Conservation (phyloP, 2,113 vertebrate species). For the Micromys minutus region DNA sequence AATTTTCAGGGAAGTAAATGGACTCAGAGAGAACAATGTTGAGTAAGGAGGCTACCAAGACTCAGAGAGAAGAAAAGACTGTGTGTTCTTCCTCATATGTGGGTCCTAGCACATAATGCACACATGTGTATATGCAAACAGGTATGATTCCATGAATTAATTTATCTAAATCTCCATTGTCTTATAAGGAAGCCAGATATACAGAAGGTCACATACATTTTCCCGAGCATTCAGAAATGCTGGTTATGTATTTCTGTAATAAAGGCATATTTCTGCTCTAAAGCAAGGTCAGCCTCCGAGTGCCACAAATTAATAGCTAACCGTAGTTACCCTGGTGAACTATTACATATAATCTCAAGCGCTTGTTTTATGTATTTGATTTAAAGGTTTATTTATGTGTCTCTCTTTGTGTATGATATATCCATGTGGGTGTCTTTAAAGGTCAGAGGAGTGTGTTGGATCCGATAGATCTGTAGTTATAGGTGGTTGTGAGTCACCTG, state of each 20-base stretch:
- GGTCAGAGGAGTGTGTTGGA: neutral
- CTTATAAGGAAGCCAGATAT: neutral
- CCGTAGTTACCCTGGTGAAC: neutral
- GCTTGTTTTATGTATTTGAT: neutral
- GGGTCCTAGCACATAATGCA: neutral
- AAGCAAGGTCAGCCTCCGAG: neutral
- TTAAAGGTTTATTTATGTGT: neutral
- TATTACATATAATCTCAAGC: no score
- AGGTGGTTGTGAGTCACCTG: neutral
- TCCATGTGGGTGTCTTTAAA: neutral
- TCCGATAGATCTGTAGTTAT: neutral
- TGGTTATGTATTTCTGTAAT: neutral
- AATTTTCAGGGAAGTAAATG: neutral
- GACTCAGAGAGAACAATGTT: neutral
- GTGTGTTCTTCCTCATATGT: neutral
- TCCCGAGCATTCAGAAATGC: neutral
- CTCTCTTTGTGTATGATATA: neutral
- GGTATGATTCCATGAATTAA: neutral
- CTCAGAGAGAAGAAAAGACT: no score
- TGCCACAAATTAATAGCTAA: neutral
- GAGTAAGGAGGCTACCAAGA: neutral
- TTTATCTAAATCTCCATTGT: neutral
- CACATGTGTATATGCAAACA: neutral
- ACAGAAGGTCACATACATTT: neutral
- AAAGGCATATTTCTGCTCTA: slow-evolving; percentile 2